phyloP scores from a whole-genome alignment of 2,113 vertebrate genomes.

The Crotophaga sulcirostris region DNA sequence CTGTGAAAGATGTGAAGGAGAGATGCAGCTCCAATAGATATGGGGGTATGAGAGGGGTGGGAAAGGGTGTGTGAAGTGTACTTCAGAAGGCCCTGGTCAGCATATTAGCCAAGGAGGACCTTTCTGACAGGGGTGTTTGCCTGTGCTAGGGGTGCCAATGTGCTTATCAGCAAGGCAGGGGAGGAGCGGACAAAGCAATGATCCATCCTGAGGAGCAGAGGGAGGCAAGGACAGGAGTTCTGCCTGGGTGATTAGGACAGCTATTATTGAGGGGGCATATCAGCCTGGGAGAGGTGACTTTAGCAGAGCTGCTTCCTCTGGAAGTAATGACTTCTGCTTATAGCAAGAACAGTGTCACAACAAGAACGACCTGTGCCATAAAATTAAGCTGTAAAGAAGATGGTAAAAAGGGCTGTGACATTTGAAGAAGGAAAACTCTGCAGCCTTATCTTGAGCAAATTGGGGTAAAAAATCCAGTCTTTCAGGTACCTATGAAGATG shows the following conservation, averaged over 20 bases:
- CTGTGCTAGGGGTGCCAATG: not conserved
- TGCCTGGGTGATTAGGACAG: constrained; percentile 28
- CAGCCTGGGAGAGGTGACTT: constrained; percentile 38
- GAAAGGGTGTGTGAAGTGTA: not conserved
- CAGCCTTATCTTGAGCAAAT: not conserved
- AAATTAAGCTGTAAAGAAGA: constrained; percentile 47
- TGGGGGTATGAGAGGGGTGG: not conserved
- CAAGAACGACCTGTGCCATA: constrained; percentile 21
- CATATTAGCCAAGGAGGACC: not conserved
- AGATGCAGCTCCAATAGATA: not conserved
- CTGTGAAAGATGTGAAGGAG: not conserved
- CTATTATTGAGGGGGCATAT: not conserved
- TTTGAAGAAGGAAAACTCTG: not conserved
- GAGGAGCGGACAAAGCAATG: constrained; percentile 34
- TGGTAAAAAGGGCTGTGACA: not conserved
- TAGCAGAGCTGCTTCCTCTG: constrained; percentile 15
- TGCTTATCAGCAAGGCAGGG: not conserved
- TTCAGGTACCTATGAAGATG: not conserved
- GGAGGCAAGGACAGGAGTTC: constrained; percentile 62
- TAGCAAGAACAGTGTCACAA: not conserved
- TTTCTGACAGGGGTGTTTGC: not conserved
- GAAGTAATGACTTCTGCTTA: constrained; percentile 39
- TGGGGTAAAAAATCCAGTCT: not conserved
- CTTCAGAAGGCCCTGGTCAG: not conserved
- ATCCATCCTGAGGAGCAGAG: not conserved